Base-by-base conservation (phyloP, 2,113 vertebrate species). In the Proteles cristata region DNA sequence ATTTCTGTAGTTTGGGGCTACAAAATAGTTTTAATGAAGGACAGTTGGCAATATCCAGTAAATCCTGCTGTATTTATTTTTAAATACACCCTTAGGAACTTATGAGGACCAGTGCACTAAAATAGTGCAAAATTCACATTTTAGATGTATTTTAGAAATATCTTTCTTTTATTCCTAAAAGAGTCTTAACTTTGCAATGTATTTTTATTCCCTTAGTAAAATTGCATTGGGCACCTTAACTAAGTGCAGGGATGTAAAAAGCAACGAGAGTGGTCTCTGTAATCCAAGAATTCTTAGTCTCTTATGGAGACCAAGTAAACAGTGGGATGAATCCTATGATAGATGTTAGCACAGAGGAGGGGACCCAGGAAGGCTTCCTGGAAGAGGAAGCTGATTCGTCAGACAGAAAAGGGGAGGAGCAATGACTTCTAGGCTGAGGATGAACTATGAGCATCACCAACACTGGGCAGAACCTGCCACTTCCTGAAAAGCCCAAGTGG, bases 211-310 rank as follows among this genome's bases (percentile, higher is more conserved):
- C 92, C 35, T 85, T 79, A n/a, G n/a, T 88, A 85, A 76, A 19
- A 55, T 74, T 89, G 43, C 86, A 31, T 45, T 50, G 55, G 74
- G n/a, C 23, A 23, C 5, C 39, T 76, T 91, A 68, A 66, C 65
- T 76, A 87, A 94, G 11, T 80, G 35, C 50, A 35, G 45, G 26
- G 39, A 58, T 87, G n/a, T 81, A 28, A 88, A 61, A 80, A 87
- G n/a, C 23, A 74, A 21, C 35, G 33, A 86, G 26, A 43, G 3
- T 65, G 28, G 23, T 43, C 55, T 66, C 71, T 74, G 39, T 79
- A 21, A 39, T 88, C 58, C 61, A 96, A 93, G 65, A 89, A 88
- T 95, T 93, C 43, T 92, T 81, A 55, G 8, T 94, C 4, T 69
- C 50, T 90, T 79, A 7, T 66, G 79, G 23, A 94, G 26, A 81